These are phyloP conservation scores for Phania funesta DNA, from an alignment of 2,888 invertebrate species.

Conservation along the genomic window DNA sequence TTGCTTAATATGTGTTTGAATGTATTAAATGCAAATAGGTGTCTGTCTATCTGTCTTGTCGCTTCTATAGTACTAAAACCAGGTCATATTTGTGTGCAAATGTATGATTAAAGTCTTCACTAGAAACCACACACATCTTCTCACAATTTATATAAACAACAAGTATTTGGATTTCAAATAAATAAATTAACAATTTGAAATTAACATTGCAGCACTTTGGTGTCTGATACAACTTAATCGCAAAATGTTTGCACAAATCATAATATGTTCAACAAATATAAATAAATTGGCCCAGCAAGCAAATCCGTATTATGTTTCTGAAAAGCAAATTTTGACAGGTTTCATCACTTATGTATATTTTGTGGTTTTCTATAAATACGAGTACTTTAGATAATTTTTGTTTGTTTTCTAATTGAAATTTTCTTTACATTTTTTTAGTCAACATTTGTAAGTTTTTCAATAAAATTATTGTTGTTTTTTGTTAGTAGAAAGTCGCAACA, in stretches of 20 bases:
- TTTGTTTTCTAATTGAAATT: no score
- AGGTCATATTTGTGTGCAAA: constrained; percentile 33
- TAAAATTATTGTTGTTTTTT: no score
- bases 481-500: no score
- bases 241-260: constrained; percentile 8
- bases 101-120: constrained; percentile 4
- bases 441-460: no score
- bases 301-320: neutral
- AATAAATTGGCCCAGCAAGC: constrained; percentile 12
- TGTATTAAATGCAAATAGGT: neutral
- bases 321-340: no score
- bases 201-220: constrained; percentile 58
- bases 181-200: constrained; percentile 59
- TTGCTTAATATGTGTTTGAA: neutral
- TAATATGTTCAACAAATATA: neutral
- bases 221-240: constrained; percentile 4
- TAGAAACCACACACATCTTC: neutral
- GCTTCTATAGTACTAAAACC: constrained; percentile 38
- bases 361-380: no score
- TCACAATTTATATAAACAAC: neutral
- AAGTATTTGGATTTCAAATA: constrained; percentile 29
- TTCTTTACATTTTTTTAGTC: no score
- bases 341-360: no score
- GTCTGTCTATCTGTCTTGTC: neutral
- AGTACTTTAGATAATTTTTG: no score